These are phyloP conservation scores for Hippoglossus stenolepis DNA, from an alignment of 2,113 vertebrate species.

Conservation along the genomic window DNA sequence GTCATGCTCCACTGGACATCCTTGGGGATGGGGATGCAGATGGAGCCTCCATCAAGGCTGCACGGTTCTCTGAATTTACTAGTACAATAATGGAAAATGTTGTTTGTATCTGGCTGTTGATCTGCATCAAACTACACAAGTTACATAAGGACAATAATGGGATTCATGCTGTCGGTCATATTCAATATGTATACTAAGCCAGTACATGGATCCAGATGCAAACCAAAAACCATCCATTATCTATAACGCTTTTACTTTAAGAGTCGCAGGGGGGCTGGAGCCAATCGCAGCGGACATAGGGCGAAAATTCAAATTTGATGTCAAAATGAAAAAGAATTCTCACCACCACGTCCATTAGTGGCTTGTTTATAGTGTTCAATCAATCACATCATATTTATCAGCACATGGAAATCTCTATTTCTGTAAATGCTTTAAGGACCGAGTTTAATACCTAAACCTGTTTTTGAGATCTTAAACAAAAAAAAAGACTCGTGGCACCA, in stretches of 20 bases:
- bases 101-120: neutral
- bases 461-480: neutral
- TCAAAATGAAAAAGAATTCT: too few species aligned
- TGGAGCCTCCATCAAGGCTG: conserved; percentile 8
- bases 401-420: conserved; percentile 4
- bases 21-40: conserved; percentile 45
- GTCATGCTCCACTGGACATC: conserved; percentile 59
- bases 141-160: neutral
- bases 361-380: too few species aligned
- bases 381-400: neutral
- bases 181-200: too few species aligned
- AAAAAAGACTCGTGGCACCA: neutral
- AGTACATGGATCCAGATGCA: too few species aligned
- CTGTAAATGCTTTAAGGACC: neutral
- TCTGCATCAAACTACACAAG: neutral
- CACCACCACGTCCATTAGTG: neutral
- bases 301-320: too few species aligned
- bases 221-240: too few species aligned
- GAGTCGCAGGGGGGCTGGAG: too few species aligned
- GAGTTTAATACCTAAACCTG: neutral
- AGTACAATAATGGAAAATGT: neutral
- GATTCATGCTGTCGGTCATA: neutral
- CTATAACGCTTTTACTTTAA: too few species aligned
- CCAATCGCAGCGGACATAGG: too few species aligned
- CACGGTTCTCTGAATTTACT: neutral